Evolutionary conservation across 1,140 invertebrate species (phyloP), one percentile per base, ranked within the genome.

Genomic region (Planococcus citri): DNA sequence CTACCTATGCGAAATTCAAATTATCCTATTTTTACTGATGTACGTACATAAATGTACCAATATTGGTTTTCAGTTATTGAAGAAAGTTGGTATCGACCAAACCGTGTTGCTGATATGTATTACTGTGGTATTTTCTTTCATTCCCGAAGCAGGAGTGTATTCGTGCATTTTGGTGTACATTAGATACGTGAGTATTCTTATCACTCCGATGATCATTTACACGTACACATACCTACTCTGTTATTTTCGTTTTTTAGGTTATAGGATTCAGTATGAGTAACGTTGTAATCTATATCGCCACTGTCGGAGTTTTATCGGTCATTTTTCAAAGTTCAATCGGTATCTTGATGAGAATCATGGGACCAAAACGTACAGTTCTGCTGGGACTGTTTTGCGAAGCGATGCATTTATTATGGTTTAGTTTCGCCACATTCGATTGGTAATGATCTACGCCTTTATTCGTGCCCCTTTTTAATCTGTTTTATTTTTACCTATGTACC

Each of bases 111-210:
- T 98, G 85, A 84, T 99, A 72, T 98, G 95, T 81, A 88, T 97
- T 71, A 92, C 96, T 25, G 96, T 99, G 72, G 95, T 99, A 78
- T 84, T 99, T 57, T 98, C 95, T 27, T 98, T 99, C 81, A 82
- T 99, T 73, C 96, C 97, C n/a, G 97, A 99, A 79, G 90, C 90
- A 29, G 96, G 96, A 72, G 94, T 98, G 81, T 99, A 99, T 81
- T 98, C 96, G 70, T 98, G 96, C 82, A 98, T 99, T 82, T 99
- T 99, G 83, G 96, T 99, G 74, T 99, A 99, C 81, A 85, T 99
- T 61, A 95, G 94, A 82, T 83, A 99, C 75, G 95, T 88, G 78
- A 80, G 83, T 77, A 69, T 37, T 51, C 17, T 60, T 41, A 68
- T n/a, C n/a, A n/a, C 14, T 25, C 57, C 4, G 17, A 9, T 60